These are phyloP conservation scores for Parnassius glacialis DNA, from an alignment of 2,888 invertebrate genomes.

Conservation along the genomic window DNA sequence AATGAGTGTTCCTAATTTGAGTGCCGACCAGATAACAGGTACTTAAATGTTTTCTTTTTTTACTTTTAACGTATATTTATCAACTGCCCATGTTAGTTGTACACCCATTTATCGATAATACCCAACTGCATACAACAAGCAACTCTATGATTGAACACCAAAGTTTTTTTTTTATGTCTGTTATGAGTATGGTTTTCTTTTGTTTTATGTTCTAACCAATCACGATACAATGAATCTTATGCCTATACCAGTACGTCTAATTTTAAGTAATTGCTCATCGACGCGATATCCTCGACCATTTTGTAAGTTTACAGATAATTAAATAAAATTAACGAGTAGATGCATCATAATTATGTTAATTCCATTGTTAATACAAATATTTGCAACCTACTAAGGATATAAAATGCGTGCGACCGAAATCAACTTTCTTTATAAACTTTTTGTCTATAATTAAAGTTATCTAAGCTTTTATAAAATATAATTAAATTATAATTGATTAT, in stretches of 20 bases:
- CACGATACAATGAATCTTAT: slow-evolving; percentile 8
- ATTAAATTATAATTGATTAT: no score
- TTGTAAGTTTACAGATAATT: slow-evolving; percentile 9
- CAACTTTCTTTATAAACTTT: no score
- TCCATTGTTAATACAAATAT: no score
- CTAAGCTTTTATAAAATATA: no score
- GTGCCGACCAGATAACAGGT: slow-evolving; percentile 73
- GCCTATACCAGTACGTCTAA: neutral
- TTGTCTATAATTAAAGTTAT: no score
- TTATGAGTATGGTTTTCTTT: neutral
- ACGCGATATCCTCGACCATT: neutral
- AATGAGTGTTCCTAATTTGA: slow-evolving; percentile 77
- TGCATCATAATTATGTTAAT: neutral
- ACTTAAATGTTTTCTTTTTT: slow-evolving; percentile 31
- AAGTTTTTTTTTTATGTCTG: slow-evolving; percentile 10
- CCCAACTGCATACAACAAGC: neutral
- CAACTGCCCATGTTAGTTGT: slow-evolving; percentile 13
- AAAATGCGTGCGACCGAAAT: no score
- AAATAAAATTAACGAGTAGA: neutral
- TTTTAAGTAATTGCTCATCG: neutral
- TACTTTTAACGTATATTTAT: slow-evolving; percentile 23
- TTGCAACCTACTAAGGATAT: no score
- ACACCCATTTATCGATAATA: slow-evolving; percentile 16
- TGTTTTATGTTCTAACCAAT: neutral
- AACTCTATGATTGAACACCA: slow-evolving; percentile 6